These are phyloP conservation scores for Ectemnius lituratus DNA, from an alignment of 2,888 invertebrate genomes.

Conservation along the genomic window DNA sequence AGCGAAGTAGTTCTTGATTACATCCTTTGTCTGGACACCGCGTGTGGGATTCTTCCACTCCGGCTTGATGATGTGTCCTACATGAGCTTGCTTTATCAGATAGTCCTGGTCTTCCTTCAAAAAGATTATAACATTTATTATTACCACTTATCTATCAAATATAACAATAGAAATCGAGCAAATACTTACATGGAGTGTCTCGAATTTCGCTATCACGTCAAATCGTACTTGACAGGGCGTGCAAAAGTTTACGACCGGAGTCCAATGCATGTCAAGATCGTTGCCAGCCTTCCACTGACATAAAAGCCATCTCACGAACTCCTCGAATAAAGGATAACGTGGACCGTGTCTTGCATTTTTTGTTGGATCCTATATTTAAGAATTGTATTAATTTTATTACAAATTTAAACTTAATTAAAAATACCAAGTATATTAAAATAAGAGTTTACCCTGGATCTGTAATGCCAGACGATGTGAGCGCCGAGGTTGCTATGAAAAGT, in stretches of 20 bases:
- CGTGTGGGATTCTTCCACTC: conserved; percentile 91
- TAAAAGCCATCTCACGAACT: conserved; percentile 88
- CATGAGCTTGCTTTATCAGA: conserved; percentile 87
- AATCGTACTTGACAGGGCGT: conserved; percentile 92
- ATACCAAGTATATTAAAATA: neutral
- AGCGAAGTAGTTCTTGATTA: conserved; percentile 87
- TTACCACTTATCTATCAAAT: neutral
- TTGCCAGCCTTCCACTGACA: conserved; percentile 84
- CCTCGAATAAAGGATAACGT: conserved; percentile 88
- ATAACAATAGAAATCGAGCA: neutral
- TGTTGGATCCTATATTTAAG: conserved; percentile 66
- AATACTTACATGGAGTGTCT: conserved; percentile 82
- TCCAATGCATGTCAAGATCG: conserved; percentile 91
- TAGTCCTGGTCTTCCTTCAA: conserved; percentile 88
- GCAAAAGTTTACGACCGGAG: conserved; percentile 90
- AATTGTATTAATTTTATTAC: too few relatives aligned
- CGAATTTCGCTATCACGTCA: conserved; percentile 89
- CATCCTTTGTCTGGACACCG: conserved; percentile 85
- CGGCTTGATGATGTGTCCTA: conserved; percentile 87
- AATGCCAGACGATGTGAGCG: conserved; percentile 86
- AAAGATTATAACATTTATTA: conserved; percentile 52
- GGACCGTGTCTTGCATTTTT: conserved; percentile 76
- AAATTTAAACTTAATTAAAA: too few relatives aligned
- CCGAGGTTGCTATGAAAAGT: conserved; percentile 90
- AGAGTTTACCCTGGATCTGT: conserved; percentile 81